Evolutionary conservation across 1,140 invertebrate genomes (phyloP), one percentile per base, ranked within the genome.

Genomic region (Thereuonema tuberculata): DNA sequence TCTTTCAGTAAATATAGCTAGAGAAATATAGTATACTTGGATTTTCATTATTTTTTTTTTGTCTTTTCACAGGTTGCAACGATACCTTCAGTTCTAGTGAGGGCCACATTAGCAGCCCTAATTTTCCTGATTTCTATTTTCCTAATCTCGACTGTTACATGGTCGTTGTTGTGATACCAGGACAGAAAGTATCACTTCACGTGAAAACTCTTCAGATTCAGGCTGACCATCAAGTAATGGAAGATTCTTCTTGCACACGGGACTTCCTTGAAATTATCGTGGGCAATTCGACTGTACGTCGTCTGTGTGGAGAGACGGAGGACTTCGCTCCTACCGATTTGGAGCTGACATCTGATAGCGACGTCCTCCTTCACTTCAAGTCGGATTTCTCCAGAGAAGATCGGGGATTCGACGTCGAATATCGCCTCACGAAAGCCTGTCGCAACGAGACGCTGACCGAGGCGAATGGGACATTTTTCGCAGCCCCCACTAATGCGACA

Each of bases 111-210:
- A 48, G 37, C 2, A 58, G 57, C 48, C 57, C 57, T 9, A 58
- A 58, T 27, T 58, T 20, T 49, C 57, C 57, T 2, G 17, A 49
- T 2, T 9, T 2, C 3, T 58, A 58, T 49, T 58, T 26, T 20
- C 57, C 57, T 9, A 37, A 25, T 17, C 21, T 58, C 2, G 43
- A 58, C 57, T 58, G 57, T 21, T 58, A 15, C 31, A 48, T 17
- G 24, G 2, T 24, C n/a, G 48, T 58, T 9, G 12, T 21, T 12
- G 57, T 58, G 5, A 3, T 20, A 3, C 2, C 5, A 12, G 57
- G 43, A 5, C 26, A 49, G 23, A 24, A 37, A 25, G 57, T 23
- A 24, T 15, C 26, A 21, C 23, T 58, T 17, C 2, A 48, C 3
- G 27, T 58, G 57, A 2, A 12, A 9, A 14, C 14, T 2, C n/a